A percentile compares a stretch with the other conserved stretches of the same genome.
These are phyloP conservation scores for Pangasianodon gigas DNA, from an alignment of 2,113 vertebrate species.

Conservation along the genomic window DNA sequence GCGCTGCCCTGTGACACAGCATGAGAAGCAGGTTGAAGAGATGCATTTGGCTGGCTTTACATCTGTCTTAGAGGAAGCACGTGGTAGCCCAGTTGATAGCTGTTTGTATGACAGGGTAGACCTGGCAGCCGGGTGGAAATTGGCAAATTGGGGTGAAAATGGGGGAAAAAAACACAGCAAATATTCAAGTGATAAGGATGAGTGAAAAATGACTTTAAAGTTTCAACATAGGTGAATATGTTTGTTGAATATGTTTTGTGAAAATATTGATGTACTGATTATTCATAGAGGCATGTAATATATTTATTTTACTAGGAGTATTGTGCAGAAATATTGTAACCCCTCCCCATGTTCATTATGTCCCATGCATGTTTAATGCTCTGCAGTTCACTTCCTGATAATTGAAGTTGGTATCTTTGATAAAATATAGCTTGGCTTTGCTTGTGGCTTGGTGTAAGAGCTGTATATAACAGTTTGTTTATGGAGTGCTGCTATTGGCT, in stretches of 20 bases:
- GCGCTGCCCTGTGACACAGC: neutral
- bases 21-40: neutral
- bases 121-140: neutral
- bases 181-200: neutral
- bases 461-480: neutral
- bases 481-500: slow-evolving; percentile 36
- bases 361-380: neutral
- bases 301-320: neutral
- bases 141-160: neutral
- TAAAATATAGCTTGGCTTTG: slow-evolving; percentile 34
- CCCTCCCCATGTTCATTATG: neutral
- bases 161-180: neutral
- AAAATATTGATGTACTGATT: neutral
- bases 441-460: slow-evolving; percentile 4
- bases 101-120: neutral
- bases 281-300: neutral
- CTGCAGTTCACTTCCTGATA: neutral
- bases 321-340: neutral
- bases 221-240: neutral
- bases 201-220: neutral
- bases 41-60: neutral
- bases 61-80: neutral
- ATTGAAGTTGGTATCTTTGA: neutral
- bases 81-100: neutral
- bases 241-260: too few relatives aligned